Evolutionary conservation across 2,797 vertebrate genomes (phyloP), one percentile per base, ranked within the genome.

Genomic region (Echeneis naucrates): DNA sequence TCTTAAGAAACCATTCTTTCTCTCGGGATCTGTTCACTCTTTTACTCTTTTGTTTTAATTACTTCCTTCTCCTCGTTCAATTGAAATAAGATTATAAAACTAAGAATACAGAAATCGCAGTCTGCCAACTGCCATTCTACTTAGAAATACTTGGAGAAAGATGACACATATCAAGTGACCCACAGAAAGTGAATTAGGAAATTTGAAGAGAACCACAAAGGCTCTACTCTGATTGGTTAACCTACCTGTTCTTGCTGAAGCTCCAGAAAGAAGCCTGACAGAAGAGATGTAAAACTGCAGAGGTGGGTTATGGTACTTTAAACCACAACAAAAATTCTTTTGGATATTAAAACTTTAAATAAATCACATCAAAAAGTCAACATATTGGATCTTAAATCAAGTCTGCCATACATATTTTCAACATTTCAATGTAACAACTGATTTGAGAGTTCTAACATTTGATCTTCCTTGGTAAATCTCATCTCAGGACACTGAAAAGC

Each of bases 401-500:
- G 19, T n/a, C 8, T 44, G n/a, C n/a, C 33, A 24, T 32, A 51
- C 38, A n/a, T 60, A 37, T 26, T 24, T 66, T 11, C 61, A 59
- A 68, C 38, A 77, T 24, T 8, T 3, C 26, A 62, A 57, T 12
- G 45, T 13, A 16, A 56, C 32, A 47, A 35, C 14, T 72, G 26
- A 26, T 69, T 51, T 68, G 5, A 74, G 47, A 44, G n/a, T 42
- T 63, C 52, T 68, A 60, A 70, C 33, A 70, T 72, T 37, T 63
- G 12, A 63, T 71, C 66, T 21, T 30, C 11, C 23, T 50, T 24
- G 8, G 61, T 35, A 77, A 35, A 68, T 55, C 32, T 51, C 21
- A 37, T 66, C 56, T 19, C 2, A 2, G 17, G 38, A n/a, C 13
- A 60, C 24, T 8, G 10, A 72, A 26, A 72, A 69, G 53, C 59